These are phyloP conservation scores for Heliconius ethilla DNA, from an alignment of 2,888 invertebrate species.

Conservation along the genomic window DNA sequence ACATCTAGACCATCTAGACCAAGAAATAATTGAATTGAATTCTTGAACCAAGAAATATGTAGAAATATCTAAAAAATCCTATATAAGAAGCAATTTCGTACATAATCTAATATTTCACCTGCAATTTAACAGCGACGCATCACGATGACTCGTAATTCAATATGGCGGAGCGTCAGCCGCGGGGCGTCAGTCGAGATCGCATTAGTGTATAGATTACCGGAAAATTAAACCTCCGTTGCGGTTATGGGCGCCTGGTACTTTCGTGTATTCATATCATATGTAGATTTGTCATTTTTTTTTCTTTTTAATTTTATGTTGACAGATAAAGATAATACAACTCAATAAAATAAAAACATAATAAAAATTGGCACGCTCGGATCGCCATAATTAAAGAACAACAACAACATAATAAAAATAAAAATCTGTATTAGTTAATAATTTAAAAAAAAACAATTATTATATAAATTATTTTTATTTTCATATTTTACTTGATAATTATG, in stretches of 20 bases:
- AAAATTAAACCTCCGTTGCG: conserved; percentile 47
- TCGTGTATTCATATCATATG: conserved; percentile 2
- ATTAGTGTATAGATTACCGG: conserved; percentile 49
- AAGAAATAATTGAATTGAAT: too few species aligned
- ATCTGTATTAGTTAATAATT: too few species aligned
- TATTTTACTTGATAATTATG: too few species aligned
- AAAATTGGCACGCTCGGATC: too few species aligned
- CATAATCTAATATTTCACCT: conserved; percentile 45
- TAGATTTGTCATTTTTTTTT: neutral
- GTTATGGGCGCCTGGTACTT: conserved; percentile 32
- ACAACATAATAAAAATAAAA: too few species aligned
- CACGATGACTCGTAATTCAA: conserved; percentile 48
- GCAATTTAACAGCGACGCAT: conserved; percentile 45
- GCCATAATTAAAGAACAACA: too few species aligned
- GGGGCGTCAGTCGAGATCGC: conserved; percentile 48
- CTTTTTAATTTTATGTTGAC: neutral
- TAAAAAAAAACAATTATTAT: too few species aligned
- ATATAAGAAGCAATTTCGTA: conserved; percentile 16
- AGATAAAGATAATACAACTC: neutral
- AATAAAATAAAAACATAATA: neutral
- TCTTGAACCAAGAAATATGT: neutral
- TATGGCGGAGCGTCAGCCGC: conserved; percentile 45
- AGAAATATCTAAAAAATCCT: neutral
- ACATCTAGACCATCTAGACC: too few species aligned
- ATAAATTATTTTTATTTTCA: too few species aligned